A percentile compares a stretch with the other conserved stretches of the same genome.
These are phyloP conservation scores for Elegia similella DNA, from an alignment of 2,888 invertebrate species.

Conservation along the genomic window DNA sequence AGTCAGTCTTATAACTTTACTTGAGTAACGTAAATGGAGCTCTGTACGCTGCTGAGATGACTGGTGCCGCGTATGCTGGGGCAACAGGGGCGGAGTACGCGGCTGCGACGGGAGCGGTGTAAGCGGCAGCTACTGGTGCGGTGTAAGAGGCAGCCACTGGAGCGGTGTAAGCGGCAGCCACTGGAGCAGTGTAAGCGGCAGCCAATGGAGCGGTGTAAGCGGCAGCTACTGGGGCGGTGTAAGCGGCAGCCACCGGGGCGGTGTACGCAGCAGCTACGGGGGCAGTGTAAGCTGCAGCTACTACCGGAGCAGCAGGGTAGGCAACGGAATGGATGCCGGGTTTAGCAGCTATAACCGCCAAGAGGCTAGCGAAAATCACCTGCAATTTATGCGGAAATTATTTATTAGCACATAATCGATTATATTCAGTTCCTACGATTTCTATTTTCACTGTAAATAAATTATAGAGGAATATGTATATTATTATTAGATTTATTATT, in stretches of 20 bases:
- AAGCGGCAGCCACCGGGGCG: constrained; percentile 57
- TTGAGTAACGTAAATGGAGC: constrained; percentile 30
- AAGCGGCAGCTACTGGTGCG: constrained; percentile 40
- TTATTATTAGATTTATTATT: no score
- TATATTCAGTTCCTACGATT: no score
- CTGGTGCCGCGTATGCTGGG: constrained; percentile 29
- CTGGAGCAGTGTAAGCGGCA: constrained; percentile 36
- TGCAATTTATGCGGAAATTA: constrained; percentile 29
- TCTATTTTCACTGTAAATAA: no score
- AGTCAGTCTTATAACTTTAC: constrained; percentile 33
- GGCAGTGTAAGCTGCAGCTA: constrained; percentile 49
- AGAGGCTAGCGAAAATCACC: constrained; percentile 59
- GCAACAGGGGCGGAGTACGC: constrained; percentile 36
- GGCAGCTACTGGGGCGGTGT: constrained; percentile 41
- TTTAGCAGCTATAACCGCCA: constrained; percentile 65
- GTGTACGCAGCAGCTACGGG: constrained; percentile 63
- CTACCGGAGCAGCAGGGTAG: constrained; percentile 37
- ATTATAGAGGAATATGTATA: no score
- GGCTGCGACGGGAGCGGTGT: constrained; percentile 30
- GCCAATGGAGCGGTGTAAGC: constrained; percentile 40
- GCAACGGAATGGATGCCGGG: constrained; percentile 64
- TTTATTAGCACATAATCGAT: no score
- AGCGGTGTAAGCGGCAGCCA: constrained; percentile 39
- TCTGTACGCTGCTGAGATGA: constrained; percentile 27
- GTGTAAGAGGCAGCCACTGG: constrained; percentile 42